Evolutionary conservation across 2,797 vertebrate species (phyloP).

Genomic region (Sebastes itinus): DNA sequence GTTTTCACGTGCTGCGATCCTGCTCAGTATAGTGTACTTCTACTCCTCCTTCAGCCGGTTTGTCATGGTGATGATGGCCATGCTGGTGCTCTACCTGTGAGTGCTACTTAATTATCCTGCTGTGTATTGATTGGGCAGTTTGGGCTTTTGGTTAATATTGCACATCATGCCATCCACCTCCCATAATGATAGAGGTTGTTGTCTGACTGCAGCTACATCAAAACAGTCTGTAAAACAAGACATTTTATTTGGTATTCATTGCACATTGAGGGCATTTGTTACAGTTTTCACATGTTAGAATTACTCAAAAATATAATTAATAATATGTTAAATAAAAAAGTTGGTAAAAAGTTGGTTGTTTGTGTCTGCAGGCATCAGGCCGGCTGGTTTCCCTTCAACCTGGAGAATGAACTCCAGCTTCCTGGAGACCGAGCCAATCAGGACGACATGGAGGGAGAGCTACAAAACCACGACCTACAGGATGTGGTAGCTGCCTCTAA

Average conservation of each 20-base stretch:
- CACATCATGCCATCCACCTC: neutral
- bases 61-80: slow-evolving; percentile 95
- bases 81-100: slow-evolving; percentile 96
- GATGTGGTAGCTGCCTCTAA: slow-evolving; percentile 74
- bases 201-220: neutral
- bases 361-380: slow-evolving; percentile 87
- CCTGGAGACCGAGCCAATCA: slow-evolving; percentile 81
- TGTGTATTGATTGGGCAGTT: neutral
- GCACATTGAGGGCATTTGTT: neutral
- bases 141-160: neutral
- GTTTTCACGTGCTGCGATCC: slow-evolving; percentile 88
- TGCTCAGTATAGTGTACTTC: slow-evolving; percentile 97
- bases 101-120: slow-evolving; percentile 54
- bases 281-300: neutral
- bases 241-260: neutral
- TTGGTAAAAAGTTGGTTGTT: neutral
- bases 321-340: too few relatives aligned
- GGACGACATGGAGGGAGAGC: slow-evolving; percentile 84
- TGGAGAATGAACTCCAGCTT: slow-evolving; percentile 88
- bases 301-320: neutral
- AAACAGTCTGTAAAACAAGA: neutral
- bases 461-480: slow-evolving; percentile 85
- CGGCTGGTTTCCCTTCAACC: slow-evolving; percentile 95
- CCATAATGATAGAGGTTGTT: neutral
- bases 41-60: slow-evolving; percentile 97